These are phyloP conservation scores for Mythimna pallens DNA, from an alignment of 2,888 invertebrate species.

Conservation along the genomic window DNA sequence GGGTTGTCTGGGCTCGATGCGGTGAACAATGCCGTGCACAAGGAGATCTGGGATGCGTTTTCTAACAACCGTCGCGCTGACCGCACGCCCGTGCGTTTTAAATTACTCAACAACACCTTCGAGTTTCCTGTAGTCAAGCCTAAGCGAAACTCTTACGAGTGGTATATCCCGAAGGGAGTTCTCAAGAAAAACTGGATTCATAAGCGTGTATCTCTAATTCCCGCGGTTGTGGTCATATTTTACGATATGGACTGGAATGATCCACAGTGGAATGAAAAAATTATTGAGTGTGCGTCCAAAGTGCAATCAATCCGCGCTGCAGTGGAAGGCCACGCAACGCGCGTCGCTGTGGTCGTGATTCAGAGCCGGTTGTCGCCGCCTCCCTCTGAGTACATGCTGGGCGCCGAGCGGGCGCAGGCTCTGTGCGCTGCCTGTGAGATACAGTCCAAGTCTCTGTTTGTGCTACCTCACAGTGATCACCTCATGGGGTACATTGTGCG, in stretches of 20 bases:
- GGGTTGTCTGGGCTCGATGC: conserved; percentile 97
- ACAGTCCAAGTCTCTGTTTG: conserved; percentile 97
- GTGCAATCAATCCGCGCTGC: conserved; percentile 95
- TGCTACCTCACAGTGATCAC: conserved; percentile 97
- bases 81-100: conserved; percentile 95
- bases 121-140: conserved; percentile 97
- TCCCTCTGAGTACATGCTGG: conserved; percentile 95
- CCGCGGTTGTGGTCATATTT: conserved; percentile 98
- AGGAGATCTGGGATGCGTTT: conserved; percentile 98
- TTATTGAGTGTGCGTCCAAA: conserved; percentile 97
- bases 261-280: conserved; percentile 97
- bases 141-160: conserved; percentile 97
- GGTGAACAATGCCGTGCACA: conserved; percentile 95
- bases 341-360: conserved; percentile 96
- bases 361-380: conserved; percentile 95
- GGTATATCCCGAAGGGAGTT: conserved; percentile 98
- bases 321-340: conserved; percentile 93
- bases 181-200: conserved; percentile 98
- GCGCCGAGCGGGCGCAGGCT: conserved; percentile 97
- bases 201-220: conserved; percentile 97
- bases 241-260: conserved; percentile 99
- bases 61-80: conserved; percentile 95
- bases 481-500: conserved; percentile 94
- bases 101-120: conserved; percentile 94
- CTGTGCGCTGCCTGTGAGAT: conserved; percentile 98